Evolutionary conservation across 2,797 vertebrate species (phyloP).

Genomic region (Periophthalmus magnuspinnatus): DNA sequence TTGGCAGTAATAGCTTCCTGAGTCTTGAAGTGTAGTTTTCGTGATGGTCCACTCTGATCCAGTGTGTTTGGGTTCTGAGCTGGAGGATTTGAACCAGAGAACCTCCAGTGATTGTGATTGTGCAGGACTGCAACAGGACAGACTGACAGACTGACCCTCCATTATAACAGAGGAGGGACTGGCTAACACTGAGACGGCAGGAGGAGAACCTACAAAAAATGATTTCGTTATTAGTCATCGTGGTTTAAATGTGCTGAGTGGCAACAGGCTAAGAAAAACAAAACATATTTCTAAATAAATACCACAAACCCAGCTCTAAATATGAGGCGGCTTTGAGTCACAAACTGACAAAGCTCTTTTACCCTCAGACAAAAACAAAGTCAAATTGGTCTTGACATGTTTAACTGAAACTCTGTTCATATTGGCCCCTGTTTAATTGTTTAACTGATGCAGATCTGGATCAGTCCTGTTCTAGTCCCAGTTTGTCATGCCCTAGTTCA

Average conservation of each 20-base stretch:
- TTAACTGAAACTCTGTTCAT: neutral
- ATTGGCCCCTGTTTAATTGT: neutral
- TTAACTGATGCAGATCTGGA: neutral
- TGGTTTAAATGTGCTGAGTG: neutral
- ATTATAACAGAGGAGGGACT: conserved; percentile 38
- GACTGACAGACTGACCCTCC: conserved; percentile 35
- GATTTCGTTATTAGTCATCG: neutral
- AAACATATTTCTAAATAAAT: neutral
- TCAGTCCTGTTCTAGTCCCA: neutral
- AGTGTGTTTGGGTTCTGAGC: neutral
- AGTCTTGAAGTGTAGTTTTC: conserved; percentile 25
- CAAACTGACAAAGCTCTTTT: conserved; percentile 1
- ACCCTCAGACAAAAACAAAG: neutral
- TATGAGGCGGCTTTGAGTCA: neutral
- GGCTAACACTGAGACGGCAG: conserved; percentile 23
- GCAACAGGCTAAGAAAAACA: neutral
- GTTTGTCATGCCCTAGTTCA: neutral
- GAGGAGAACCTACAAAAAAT: conserved; percentile 37
- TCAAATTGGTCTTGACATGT: neutral
- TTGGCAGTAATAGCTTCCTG: conserved; percentile 63
- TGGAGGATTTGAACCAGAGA: conserved; percentile 54
- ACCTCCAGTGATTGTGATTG: conserved; percentile 15
- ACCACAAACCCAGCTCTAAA: neutral
- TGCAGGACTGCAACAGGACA: conserved; percentile 57
- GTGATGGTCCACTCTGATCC: conserved; percentile 50